A percentile compares a stretch with the other conserved stretches of the same genome.
Evolutionary conservation across 53 echinoderm and acorn worm genomes (phyloP).

Genomic region (Patiria pectinifera): DNA sequence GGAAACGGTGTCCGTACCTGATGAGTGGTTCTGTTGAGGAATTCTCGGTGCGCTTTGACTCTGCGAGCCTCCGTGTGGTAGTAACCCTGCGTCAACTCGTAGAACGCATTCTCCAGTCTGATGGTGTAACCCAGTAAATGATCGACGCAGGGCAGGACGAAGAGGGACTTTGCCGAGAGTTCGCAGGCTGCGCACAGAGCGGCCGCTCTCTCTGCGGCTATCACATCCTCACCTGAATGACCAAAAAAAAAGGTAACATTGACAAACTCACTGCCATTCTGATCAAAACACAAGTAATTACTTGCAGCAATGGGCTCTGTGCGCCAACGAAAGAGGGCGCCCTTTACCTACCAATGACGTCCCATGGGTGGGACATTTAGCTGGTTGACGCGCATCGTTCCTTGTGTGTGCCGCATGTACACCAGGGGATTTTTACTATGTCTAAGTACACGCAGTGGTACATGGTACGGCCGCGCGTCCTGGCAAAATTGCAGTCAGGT

Average conservation of each 20-base stretch:
- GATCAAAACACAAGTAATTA: no score
- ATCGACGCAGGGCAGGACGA: constrained; percentile 94
- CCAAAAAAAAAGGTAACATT: neutral
- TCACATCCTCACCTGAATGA: constrained; percentile 88
- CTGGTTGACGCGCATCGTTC: no score
- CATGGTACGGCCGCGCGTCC: no score
- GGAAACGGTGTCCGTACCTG: constrained; percentile 67
- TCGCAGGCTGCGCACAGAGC: constrained; percentile 96
- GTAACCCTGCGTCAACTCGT: constrained; percentile 92
- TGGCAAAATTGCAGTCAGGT: no score
- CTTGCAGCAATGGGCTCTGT: no score
- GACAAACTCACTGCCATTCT: neutral
- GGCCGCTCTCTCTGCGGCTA: constrained; percentile 96
- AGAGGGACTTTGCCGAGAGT: constrained; percentile 96
- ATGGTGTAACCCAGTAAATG: constrained; percentile 96
- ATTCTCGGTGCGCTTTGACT: constrained; percentile 93
- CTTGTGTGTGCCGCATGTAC: no score
- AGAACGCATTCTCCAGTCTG: constrained; percentile 95
- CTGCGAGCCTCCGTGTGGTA: constrained; percentile 93
- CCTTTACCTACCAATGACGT: no score
- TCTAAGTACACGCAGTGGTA: no score
- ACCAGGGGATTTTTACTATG: no score
- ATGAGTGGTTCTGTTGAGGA: constrained; percentile 95
- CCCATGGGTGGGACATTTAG: no score
- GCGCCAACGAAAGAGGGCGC: no score